Conservation (phyloP, 2,113 vertebrate species). For the Casuarius casuarius region DNA sequence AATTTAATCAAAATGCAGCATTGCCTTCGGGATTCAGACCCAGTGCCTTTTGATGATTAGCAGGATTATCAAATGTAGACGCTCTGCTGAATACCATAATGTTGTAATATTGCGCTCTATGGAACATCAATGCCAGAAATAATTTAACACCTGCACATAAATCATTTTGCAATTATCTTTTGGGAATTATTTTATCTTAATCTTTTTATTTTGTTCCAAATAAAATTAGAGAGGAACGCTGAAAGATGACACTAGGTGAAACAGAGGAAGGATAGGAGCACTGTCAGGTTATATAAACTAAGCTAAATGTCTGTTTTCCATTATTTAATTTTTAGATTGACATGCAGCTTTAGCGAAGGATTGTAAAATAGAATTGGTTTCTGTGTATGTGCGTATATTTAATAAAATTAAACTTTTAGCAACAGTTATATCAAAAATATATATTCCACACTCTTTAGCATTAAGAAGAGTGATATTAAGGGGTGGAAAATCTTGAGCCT, state of each 20-base stretch:
- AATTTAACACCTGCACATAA: slow-evolving; percentile 75
- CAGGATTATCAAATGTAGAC: slow-evolving; percentile 43
- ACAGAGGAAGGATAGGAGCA: slow-evolving; percentile 37
- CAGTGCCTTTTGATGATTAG: slow-evolving; percentile 51
- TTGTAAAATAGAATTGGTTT: background rate
- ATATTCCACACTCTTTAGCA: background rate
- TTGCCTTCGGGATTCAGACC: slow-evolving; percentile 53
- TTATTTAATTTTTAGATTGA: slow-evolving; percentile 63
- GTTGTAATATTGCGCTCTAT: slow-evolving; percentile 12
- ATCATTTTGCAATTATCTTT: slow-evolving; percentile 74
- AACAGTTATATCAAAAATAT: background rate
- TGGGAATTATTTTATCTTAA: slow-evolving; percentile 72
- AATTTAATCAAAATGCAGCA: slow-evolving; percentile 66
- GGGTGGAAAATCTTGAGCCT: slow-evolving; percentile 51
- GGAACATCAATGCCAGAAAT: slow-evolving; percentile 54
- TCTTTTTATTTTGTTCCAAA: slow-evolving; percentile 77
- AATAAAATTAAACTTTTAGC: slow-evolving; percentile 38
- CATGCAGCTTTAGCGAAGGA: slow-evolving; percentile 34
- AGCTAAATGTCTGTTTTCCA: slow-evolving; percentile 44
- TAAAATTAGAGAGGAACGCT: slow-evolving; percentile 60
- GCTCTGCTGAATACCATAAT: slow-evolving; percentile 42
- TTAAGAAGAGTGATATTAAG: slow-evolving; percentile 35
- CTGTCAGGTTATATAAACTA: slow-evolving; percentile 41
- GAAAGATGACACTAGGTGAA: slow-evolving; percentile 63
- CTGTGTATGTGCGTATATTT: background rate